Percentiles rank a stretch among this genome's conserved stretches.
phyloP scores from a whole-genome alignment of 2,797 vertebrate species.

The Syncerus caffer region DNA sequence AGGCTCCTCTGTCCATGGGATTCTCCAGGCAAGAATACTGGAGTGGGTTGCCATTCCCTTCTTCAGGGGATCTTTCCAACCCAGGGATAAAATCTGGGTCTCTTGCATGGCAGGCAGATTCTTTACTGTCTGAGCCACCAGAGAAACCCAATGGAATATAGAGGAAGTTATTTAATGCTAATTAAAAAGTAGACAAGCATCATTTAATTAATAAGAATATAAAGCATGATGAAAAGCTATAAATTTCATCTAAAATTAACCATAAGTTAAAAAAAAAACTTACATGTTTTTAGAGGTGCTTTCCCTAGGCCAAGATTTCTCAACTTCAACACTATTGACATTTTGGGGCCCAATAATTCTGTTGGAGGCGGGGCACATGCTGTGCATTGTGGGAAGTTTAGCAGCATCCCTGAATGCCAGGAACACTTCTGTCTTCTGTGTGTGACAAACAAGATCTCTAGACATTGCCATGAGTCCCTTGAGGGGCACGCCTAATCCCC shows the following conservation, averaged over 20 bases:
- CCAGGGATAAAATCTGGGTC: neutral
- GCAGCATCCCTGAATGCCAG: neutral
- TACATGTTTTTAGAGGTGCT: neutral
- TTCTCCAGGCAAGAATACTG: neutral
- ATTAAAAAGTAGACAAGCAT: neutral
- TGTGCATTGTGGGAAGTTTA: neutral
- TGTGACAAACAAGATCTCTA: neutral
- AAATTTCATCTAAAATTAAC: neutral
- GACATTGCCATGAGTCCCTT: neutral
- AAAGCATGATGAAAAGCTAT: neutral
- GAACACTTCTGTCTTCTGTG: no score
- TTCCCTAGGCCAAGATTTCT: neutral
- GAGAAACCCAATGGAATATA: neutral
- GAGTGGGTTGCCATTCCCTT: neutral
- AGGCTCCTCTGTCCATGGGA: neutral
- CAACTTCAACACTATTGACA: neutral
- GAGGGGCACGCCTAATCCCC: neutral
- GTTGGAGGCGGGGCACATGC: neutral
- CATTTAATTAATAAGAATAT: slow-evolving; percentile 35
- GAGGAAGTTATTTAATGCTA: neutral
- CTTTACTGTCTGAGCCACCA: neutral
- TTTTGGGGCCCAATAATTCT: neutral
- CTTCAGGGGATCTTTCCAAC: neutral
- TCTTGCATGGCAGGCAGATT: neutral
- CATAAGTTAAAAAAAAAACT: neutral